phyloP scores from a whole-genome alignment of 2,888 invertebrate genomes.

The Agonopterix heracliana region DNA sequence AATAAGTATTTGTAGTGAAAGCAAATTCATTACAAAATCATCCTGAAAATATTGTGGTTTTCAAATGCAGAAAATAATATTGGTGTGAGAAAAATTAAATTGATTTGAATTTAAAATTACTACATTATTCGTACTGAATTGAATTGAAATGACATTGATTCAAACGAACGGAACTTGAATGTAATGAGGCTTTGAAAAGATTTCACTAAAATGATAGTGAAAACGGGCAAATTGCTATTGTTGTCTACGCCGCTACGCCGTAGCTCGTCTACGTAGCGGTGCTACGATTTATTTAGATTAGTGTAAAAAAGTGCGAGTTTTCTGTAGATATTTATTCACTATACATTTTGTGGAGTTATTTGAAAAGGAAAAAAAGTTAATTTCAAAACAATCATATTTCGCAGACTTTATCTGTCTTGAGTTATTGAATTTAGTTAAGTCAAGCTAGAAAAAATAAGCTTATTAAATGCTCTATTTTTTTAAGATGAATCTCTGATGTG shows the following conservation, averaged over 20 bases:
- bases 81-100: conserved; percentile 7
- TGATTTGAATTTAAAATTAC: conserved; percentile 20
- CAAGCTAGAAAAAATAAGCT: no score
- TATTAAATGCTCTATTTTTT: no score
- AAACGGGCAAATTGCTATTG: conserved; percentile 1
- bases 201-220: conserved; percentile 1
- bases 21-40: background rate
- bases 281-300: no score
- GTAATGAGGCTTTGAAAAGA: conserved; percentile 7
- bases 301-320: no score
- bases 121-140: conserved; percentile 8
- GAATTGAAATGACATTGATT: conserved; percentile 10
- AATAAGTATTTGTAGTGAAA: no score
- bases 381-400: no score
- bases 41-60: conserved; percentile 15
- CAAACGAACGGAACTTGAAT: conserved; percentile 10
- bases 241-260: background rate
- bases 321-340: no score
- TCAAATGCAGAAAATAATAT: conserved; percentile 16
- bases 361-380: no score
- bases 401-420: no score
- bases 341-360: no score
- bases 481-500: no score
- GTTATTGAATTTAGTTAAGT: no score
- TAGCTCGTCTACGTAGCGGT: background rate